Evolutionary conservation across 2,113 vertebrate species (phyloP).

Genomic region (human (Homo sapiens)): DNA sequence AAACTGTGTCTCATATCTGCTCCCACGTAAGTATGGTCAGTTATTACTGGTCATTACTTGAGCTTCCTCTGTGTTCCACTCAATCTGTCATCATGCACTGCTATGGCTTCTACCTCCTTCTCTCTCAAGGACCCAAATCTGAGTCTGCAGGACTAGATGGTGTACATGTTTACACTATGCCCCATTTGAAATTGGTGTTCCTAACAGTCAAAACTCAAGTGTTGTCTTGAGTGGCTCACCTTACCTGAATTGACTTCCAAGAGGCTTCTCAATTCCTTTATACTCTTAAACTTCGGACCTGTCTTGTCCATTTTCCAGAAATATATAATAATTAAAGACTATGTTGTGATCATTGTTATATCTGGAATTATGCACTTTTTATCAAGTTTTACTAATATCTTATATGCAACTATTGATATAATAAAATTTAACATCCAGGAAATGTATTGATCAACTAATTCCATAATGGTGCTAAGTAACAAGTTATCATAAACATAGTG

Average conservation of each 20-base stretch:
- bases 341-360: not conserved
- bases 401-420: not conserved
- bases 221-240: not conserved
- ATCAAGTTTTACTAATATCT: not conserved
- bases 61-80: not conserved
- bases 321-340: not conserved
- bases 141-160: not conserved
- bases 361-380: constrained; percentile 17
- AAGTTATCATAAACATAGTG: not conserved
- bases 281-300: not conserved
- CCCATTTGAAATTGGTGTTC: not conserved
- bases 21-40: not conserved
- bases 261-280: not conserved
- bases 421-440: not conserved
- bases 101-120: not conserved
- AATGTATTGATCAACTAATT: not conserved
- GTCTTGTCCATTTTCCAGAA: not conserved
- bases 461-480: not conserved
- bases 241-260: not conserved
- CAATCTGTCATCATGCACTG: not conserved
- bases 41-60: not conserved
- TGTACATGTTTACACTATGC: not conserved
- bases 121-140: not conserved
- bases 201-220: not conserved
- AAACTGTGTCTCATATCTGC: not conserved